These are phyloP conservation scores for Heterochromis multidens DNA, from an alignment of 2,113 vertebrate species.

Conservation along the genomic window DNA sequence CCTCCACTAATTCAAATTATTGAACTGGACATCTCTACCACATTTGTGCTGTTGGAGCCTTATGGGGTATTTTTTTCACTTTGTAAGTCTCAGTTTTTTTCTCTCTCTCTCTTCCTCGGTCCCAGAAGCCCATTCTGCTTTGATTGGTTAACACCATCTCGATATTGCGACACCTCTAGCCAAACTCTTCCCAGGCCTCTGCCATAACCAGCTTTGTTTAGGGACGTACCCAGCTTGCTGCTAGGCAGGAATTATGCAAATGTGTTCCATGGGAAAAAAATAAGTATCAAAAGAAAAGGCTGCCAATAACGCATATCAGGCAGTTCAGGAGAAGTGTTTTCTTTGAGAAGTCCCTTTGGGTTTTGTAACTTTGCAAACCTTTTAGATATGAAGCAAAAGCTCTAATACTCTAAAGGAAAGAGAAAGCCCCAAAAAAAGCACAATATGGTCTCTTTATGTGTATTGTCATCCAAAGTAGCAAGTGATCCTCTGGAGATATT, in stretches of 20 bases:
- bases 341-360: background rate
- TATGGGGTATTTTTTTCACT: background rate
- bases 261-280: background rate
- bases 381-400: background rate
- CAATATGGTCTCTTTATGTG: background rate
- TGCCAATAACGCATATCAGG: background rate
- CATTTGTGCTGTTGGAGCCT: background rate
- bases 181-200: background rate
- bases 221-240: background rate
- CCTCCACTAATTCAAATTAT: no score
- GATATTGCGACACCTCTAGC: background rate
- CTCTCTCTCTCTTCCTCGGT: background rate
- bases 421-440: background rate
- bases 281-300: background rate
- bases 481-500: background rate
- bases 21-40: background rate
- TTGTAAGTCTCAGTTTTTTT: background rate
- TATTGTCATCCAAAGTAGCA: background rate
- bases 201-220: background rate
- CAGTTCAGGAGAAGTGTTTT: background rate
- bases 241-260: background rate
- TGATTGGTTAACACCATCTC: background rate
- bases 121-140: background rate
- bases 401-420: background rate
- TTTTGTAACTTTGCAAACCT: background rate